phyloP scores from a whole-genome alignment of 2,888 invertebrate species.

The Cyaniris semiargus region DNA sequence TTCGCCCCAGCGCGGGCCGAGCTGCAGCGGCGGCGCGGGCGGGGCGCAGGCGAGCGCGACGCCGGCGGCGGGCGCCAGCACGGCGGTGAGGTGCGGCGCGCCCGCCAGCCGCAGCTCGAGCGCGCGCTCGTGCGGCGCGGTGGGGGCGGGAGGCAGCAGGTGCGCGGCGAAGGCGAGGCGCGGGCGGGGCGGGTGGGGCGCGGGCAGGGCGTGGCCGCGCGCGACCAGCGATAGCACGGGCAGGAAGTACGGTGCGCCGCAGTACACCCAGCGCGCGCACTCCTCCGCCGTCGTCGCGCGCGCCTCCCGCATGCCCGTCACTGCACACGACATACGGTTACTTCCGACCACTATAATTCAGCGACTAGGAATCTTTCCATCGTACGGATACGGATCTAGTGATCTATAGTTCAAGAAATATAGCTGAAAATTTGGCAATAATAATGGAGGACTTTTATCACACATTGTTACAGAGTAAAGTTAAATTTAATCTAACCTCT shows the following conservation, averaged over 20 bases:
- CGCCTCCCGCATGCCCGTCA: constrained; percentile 44
- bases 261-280: constrained; percentile 84
- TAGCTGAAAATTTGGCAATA: too few species aligned
- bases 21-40: constrained; percentile 32
- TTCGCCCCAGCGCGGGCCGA: constrained; percentile 47
- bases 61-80: constrained; percentile 53
- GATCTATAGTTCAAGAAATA: too few species aligned
- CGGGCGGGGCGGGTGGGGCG: constrained; percentile 53
- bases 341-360: background rate
- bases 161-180: constrained; percentile 62
- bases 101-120: constrained; percentile 53
- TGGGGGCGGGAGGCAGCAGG: constrained; percentile 21
- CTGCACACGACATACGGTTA: constrained; percentile 38
- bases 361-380: too few species aligned
- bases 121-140: constrained; percentile 72
- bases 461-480: too few species aligned
- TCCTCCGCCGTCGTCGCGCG: constrained; percentile 49
- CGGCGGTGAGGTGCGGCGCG: constrained; percentile 47
- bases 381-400: too few species aligned
- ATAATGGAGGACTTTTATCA: too few species aligned
- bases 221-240: constrained; percentile 84
- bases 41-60: constrained; percentile 46
- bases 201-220: constrained; percentile 43
- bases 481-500: too few species aligned
- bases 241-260: constrained; percentile 89